Evolutionary conservation across 2,888 invertebrate genomes (phyloP).

Genomic region (Adineta ricciae): DNA sequence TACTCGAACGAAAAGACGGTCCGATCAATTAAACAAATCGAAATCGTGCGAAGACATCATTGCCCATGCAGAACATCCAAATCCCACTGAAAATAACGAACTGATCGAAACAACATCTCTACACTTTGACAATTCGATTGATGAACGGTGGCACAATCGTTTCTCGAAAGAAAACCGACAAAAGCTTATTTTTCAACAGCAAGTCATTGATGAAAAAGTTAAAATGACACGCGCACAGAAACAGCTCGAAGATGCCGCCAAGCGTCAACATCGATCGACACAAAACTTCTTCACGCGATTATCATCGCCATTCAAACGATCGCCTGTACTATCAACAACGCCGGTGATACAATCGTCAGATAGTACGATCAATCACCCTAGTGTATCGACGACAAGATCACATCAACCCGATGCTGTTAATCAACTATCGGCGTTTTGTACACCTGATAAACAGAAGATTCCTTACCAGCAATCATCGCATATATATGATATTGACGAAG

Average conservation of each 20-base stretch:
- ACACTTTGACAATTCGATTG: not conserved
- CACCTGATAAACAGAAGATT: not conserved
- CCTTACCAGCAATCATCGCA: not conserved
- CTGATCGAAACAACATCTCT: not conserved
- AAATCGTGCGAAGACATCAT: not conserved
- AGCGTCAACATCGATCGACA: not conserved
- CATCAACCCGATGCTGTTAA: not conserved
- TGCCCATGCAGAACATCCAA: not conserved
- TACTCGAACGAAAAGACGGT: not conserved
- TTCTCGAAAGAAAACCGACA: not conserved
- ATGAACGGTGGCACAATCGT: slow-evolving; percentile 3
- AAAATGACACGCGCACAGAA: not conserved
- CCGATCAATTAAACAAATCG: not conserved
- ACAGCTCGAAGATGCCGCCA: not conserved
- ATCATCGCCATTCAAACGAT: not conserved
- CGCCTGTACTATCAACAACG: not conserved
- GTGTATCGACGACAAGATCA: not conserved
- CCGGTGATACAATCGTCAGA: not conserved
- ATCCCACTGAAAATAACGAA: not conserved
- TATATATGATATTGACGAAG: not conserved
- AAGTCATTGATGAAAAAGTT: not conserved
- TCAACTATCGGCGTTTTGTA: too few species aligned
- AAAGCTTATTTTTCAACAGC: not conserved
- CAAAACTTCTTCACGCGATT: not conserved
- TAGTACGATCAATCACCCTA: not conserved